Conservation (phyloP, 2,797 vertebrate genomes). For the Aselliscus stoliczkanus region DNA sequence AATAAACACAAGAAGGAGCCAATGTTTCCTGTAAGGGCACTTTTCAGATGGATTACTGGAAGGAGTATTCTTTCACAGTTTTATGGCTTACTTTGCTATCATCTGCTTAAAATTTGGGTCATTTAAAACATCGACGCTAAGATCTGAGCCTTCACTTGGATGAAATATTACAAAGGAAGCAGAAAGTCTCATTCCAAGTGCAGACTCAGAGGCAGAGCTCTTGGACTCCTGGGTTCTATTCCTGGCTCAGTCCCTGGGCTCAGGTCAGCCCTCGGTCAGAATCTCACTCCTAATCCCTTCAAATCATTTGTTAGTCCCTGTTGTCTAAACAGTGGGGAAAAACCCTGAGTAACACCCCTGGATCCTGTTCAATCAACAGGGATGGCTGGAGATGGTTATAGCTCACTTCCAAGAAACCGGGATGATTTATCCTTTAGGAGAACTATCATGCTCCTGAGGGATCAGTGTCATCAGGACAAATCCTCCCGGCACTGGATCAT, state of each 20-base stretch:
- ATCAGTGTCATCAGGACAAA: slow-evolving; percentile 20
- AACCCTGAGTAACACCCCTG: slow-evolving; percentile 74
- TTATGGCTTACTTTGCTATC: slow-evolving; percentile 63
- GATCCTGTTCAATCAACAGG: slow-evolving; percentile 59
- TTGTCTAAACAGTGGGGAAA: slow-evolving; percentile 75
- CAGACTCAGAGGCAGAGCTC: slow-evolving; percentile 61
- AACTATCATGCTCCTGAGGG: slow-evolving; percentile 13
- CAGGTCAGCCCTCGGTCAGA: slow-evolving; percentile 74
- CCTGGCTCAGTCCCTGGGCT: slow-evolving; percentile 66
- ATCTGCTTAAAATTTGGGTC: slow-evolving; percentile 71
- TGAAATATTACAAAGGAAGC: slow-evolving; percentile 70
- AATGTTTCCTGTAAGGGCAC: slow-evolving; percentile 70
- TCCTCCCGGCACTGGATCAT: background rate
- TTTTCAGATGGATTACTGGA: slow-evolving; percentile 63
- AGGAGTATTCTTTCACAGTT: slow-evolving; percentile 53
- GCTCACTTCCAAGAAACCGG: slow-evolving; percentile 68
- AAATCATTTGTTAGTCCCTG: slow-evolving; percentile 74
- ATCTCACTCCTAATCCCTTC: slow-evolving; percentile 75
- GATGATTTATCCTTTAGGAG: slow-evolving; percentile 56
- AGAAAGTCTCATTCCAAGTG: slow-evolving; percentile 58
- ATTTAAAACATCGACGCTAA: slow-evolving; percentile 64
- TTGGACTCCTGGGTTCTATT: slow-evolving; percentile 68
- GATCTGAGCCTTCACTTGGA: slow-evolving; percentile 63
- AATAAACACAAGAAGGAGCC: slow-evolving; percentile 68
- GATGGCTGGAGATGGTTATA: slow-evolving; percentile 48